Evolutionary conservation across 2,797 vertebrate species (phyloP).

Genomic region (Sebastes iracundus): DNA sequence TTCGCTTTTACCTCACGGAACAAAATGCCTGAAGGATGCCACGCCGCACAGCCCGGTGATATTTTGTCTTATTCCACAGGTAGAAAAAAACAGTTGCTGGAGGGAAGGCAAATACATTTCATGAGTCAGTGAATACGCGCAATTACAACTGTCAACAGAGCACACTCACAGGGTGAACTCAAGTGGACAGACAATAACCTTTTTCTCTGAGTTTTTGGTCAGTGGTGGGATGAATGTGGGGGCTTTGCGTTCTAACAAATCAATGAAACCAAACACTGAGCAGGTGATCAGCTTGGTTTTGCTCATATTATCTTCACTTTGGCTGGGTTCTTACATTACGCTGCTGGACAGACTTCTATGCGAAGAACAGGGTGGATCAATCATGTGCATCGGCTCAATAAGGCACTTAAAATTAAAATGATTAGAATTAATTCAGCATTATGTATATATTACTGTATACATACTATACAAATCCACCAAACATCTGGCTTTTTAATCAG

Average conservation of each 20-base stretch:
- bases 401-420: neutral
- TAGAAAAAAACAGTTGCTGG: conserved; percentile 44
- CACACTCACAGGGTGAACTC: conserved; percentile 44
- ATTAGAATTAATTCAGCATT: neutral
- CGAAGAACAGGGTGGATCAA: too few relatives aligned
- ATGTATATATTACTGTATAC: neutral
- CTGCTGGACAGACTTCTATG: neutral
- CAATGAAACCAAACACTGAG: conserved; percentile 47
- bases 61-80: conserved; percentile 65
- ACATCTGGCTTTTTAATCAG: neutral
- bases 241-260: conserved; percentile 49
- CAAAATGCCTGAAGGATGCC: conserved; percentile 42
- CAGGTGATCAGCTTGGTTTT: conserved; percentile 21
- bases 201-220: conserved; percentile 12
- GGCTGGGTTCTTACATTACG: neutral
- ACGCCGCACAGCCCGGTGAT: conserved; percentile 50
- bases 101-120: conserved; percentile 69
- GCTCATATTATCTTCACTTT: neutral
- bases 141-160: conserved; percentile 66
- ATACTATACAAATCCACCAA: too few relatives aligned
- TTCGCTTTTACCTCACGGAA: conserved; percentile 63
- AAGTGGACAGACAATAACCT: conserved; percentile 47
- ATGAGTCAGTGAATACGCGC: conserved; percentile 67
- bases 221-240: conserved; percentile 6
- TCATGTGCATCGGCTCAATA: neutral